Evolutionary conservation across 2,888 invertebrate genomes (phyloP).

Genomic region (Ophraella communa): DNA sequence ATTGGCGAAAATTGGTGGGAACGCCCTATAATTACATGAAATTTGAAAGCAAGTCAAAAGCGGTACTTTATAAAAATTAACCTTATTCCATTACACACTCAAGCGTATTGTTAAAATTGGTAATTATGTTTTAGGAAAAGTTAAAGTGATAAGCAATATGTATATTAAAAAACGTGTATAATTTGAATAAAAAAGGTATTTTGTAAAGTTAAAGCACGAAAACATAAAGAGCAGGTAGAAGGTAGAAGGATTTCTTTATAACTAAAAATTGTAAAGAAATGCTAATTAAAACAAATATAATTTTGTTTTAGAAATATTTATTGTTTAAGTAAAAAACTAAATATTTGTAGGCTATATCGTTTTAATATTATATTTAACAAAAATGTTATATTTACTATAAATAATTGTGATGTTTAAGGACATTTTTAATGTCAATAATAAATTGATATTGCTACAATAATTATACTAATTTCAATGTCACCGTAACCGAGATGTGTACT

Average conservation of each 20-base stretch:
- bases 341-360: too few relatives aligned
- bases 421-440: background rate
- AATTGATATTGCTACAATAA: background rate
- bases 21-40: slow-evolving; percentile 4
- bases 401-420: background rate
- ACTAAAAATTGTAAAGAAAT: too few relatives aligned
- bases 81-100: background rate
- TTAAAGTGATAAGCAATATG: too few relatives aligned
- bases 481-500: slow-evolving; percentile 12
- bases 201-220: too few relatives aligned
- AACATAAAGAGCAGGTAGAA: too few relatives aligned
- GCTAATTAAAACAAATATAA: too few relatives aligned
- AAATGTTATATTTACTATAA: background rate
- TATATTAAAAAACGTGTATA: too few relatives aligned
- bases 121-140: background rate
- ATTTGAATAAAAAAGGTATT: too few relatives aligned
- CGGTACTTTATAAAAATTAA: background rate
- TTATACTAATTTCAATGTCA: slow-evolving; percentile 14
- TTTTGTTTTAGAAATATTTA: too few relatives aligned
- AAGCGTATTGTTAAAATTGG: background rate
- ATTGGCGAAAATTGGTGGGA: background rate
- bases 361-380: background rate
- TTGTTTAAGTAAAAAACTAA: too few relatives aligned
- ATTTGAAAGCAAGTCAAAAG: background rate
- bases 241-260: too few relatives aligned